These are phyloP conservation scores for Lanius collurio DNA, from an alignment of 2,113 vertebrate species.

Conservation along the genomic window DNA sequence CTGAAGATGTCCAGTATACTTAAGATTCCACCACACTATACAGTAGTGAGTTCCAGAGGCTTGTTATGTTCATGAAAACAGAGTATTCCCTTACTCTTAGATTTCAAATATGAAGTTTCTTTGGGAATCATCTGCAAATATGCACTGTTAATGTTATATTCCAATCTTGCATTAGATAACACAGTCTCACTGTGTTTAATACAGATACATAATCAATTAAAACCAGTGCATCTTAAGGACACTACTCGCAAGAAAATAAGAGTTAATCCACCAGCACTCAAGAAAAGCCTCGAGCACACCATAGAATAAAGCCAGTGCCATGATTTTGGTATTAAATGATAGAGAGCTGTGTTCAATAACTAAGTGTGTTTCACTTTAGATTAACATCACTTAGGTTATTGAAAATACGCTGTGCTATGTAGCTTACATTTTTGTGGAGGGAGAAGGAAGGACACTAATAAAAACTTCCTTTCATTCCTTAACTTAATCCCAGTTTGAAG, in stretches of 20 bases:
- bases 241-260: not conserved
- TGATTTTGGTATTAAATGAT: not conserved
- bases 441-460: not conserved
- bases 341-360: not conserved
- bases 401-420: not conserved
- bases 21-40: not conserved
- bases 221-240: not conserved
- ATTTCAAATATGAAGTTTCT: not conserved
- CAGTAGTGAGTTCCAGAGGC: not conserved
- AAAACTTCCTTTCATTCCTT: not conserved
- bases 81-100: not conserved
- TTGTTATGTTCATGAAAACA: not conserved
- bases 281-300: not conserved
- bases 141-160: not conserved
- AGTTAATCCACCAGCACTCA: not conserved
- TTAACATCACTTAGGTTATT: constrained; percentile 41
- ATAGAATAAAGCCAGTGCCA: not conserved
- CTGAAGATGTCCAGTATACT: not conserved
- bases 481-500: constrained; percentile 57
- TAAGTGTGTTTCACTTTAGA: not conserved
- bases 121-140: not conserved
- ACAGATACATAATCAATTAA: not conserved
- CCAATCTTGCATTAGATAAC: not conserved
- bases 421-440: not conserved
- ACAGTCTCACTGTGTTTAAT: not conserved